Base-by-base conservation (phyloP, 2,797 vertebrate genomes). In the Clamator glandarius region DNA sequence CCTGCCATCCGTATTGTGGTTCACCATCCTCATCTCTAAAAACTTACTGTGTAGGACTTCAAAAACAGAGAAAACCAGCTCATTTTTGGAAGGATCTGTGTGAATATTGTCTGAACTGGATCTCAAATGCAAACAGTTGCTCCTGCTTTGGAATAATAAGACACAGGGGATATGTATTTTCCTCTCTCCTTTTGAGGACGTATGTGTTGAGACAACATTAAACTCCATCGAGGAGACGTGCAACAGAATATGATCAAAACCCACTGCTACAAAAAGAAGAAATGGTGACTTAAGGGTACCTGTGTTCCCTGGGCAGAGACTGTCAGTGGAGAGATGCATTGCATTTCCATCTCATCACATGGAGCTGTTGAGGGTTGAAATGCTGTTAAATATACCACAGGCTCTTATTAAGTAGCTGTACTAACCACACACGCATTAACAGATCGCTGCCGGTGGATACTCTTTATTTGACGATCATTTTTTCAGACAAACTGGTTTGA, bases 401-500 rank as follows among this genome's bases (percentile, higher is more conserved):
- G 54, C 93, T 76, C 67, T 84, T 95, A 79, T 89, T 80, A 92
- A 93, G 93, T 88, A 72, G 70, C 87, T 72, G n/a, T 90, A 87
- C 84, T 90, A 77, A 76, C 42, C 42, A 36, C 57, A 17, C 13
- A n/a, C 18, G 6, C 31, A 14, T 36, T 29, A 16, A 3, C 72
- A 67, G 79, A 44, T 36, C 84, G 87, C 80, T 92, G 87, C 72
- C 11, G 6, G 72, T 84, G 66, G 84, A 72, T 87, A 61, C 15
- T 12, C 89, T 92, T 84, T 77, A 77, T 84, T 84, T 90, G 86
- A 89, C 83, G 87, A 78, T 91, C 58, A 48, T 82, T 90, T 96
- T 93, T 84, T 94, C 80, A 86, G 90, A 73, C 93, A 90, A 90
- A 64, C 76, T 96, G 95, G 24, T 94, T 95, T 86, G 93, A 95